Base-by-base conservation (phyloP, 2,888 invertebrate genomes). In the Zaprionus lineosus region DNA sequence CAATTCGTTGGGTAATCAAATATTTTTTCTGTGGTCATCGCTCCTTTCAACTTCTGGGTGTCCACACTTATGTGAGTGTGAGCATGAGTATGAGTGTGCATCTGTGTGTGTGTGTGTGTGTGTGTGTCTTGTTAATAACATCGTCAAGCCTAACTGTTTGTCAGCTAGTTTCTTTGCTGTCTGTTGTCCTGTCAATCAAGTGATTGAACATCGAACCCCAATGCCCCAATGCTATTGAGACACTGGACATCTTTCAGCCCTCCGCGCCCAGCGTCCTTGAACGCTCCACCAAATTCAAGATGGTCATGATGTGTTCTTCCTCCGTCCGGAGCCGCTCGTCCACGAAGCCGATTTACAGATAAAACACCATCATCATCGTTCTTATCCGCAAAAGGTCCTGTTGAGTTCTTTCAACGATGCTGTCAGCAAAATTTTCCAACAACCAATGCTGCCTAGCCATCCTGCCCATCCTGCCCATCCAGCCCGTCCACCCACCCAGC, bases 131-230 rank as follows among this genome's bases (percentile, higher is more conserved):
- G 44, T 56, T 70, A 69, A 71, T 57, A 71, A 71, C 50, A 61
- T 60, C 57, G 60, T 71, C 61, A 61, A 60, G 43, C 52, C 46
- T 36, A 61, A 71, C 56, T 72, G 62, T 50, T 59, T 62, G 55
- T 63, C 63, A 58, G 57, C 61, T 50, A 69, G 64, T 69, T 72
- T 41, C 48, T 44, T 44, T 44, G 50, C 50, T 33, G 56, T 50
- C 44, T 59, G 67, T 55, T 60, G 56, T 43, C 29, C 51, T 74
- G 79, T 75, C 83, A 77, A 83, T 82, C 77, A 72, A 79, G 51
- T 83, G 76, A 77, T 83, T 78, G 75, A 83, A 76, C 73, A 71
- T 55, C 58, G 53, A 44, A 28, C 18, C 56, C 58, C 15, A 29
- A 46, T 7, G 3, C 21, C 21, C 21, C 3, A 3, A 21, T 7